Percentiles rank a stretch among this genome's conserved stretches.
Evolutionary conservation across 1,140 invertebrate genomes (phyloP).

Genomic region (Antheraea mylitta): DNA sequence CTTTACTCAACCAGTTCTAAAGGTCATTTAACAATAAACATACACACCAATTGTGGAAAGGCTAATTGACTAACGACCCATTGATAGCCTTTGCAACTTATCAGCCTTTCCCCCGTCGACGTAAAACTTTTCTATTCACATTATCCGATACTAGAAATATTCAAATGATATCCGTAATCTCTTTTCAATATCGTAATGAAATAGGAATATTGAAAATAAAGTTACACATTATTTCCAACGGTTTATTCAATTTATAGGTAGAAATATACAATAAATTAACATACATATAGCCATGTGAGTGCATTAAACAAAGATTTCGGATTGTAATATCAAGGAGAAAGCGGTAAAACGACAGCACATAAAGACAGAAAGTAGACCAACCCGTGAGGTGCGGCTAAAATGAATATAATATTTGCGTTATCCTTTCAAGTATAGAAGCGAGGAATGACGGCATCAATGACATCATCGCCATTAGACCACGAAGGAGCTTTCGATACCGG

Average conservation of each 20-base stretch:
- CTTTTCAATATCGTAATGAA: neutral
- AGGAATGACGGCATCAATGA: constrained; percentile 22
- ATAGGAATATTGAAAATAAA: neutral
- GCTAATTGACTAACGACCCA: too few species aligned
- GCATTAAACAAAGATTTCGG: constrained; percentile 1
- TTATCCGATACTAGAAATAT: neutral
- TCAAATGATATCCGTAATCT: neutral
- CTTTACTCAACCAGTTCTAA: neutral
- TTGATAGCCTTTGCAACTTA: too few species aligned
- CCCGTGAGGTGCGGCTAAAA: constrained; percentile 12
- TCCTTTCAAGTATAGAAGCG: neutral
- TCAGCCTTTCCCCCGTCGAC: too few species aligned
- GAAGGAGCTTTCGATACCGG: neutral
- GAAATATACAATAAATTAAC: neutral
- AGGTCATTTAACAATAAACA: neutral
- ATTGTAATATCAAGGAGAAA: constrained; percentile 16
- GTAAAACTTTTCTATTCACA: neutral
- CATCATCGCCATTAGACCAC: constrained; percentile 9
- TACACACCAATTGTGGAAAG: neutral
- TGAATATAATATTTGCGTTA: constrained; percentile 19
- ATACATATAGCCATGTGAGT: neutral
- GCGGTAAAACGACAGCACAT: constrained; percentile 12
- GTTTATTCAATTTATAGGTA: neutral
- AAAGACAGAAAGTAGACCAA: constrained; percentile 12
- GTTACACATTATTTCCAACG: neutral